Percentiles rank a stretch among this genome's conserved stretches.
These are phyloP conservation scores for Meiosimyza decipiens DNA, from an alignment of 2,888 invertebrate genomes.

Conservation along the genomic window DNA sequence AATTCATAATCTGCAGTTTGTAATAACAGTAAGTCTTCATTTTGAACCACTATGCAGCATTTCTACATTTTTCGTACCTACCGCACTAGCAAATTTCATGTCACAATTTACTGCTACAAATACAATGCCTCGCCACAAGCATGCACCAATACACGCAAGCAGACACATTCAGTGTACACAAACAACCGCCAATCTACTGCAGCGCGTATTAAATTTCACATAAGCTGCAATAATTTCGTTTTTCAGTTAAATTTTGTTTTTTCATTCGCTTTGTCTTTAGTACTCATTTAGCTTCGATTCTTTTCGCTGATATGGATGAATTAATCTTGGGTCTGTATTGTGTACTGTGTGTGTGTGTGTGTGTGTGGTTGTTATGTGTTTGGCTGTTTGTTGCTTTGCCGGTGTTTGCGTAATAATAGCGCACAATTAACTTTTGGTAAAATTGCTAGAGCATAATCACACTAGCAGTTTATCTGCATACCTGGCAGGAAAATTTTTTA, in stretches of 20 bases:
- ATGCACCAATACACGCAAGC: background rate
- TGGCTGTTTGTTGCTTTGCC: background rate
- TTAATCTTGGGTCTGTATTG: constrained; percentile 17
- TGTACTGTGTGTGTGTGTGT: background rate
- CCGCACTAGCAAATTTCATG: background rate
- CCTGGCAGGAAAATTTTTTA: too few species aligned
- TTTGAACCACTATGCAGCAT: background rate
- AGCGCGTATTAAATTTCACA: constrained; percentile 25
- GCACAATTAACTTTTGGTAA: constrained; percentile 29
- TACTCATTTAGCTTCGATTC: constrained; percentile 30
- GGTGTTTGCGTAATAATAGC: constrained; percentile 18
- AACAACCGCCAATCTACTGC: constrained; percentile 21
- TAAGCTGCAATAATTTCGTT: constrained; percentile 19
- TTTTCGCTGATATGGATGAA: constrained; percentile 18
- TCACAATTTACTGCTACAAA: constrained; percentile 1
- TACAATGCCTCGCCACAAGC: background rate
- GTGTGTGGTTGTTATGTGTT: background rate
- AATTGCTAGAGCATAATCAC: background rate
- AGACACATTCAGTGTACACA: background rate
- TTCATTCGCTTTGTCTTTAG: background rate
- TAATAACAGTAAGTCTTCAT: background rate
- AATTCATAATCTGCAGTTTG: too few species aligned
- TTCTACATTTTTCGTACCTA: background rate
- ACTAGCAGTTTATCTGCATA: too few species aligned
- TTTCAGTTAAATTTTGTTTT: background rate